Percentiles rank a stretch among this genome's conserved stretches.
Evolutionary conservation across 1,140 invertebrate species (phyloP).

Genomic region (Atta colombica): DNA sequence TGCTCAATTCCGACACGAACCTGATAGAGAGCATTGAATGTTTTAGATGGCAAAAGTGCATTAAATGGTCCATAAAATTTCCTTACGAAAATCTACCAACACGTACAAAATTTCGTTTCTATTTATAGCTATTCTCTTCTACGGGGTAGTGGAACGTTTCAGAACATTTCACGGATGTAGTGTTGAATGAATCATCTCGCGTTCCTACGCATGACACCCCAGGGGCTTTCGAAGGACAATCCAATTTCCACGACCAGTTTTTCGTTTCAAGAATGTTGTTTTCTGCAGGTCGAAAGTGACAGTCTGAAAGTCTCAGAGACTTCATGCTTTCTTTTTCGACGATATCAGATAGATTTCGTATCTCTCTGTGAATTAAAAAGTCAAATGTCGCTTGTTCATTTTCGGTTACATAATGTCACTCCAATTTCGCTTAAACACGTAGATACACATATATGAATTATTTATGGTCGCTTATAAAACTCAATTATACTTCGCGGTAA

Average conservation of each 20-base stretch:
- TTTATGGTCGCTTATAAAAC: constrained; percentile 24
- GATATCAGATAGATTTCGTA: constrained; percentile 20
- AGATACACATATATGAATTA: neutral
- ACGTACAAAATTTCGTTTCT: constrained; percentile 49
- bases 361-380: neutral
- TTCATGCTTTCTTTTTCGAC: constrained; percentile 17
- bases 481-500: constrained; percentile 1
- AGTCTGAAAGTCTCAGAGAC: constrained; percentile 51
- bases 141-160: constrained; percentile 36
- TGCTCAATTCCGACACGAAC: constrained; percentile 35
- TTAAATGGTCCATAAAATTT: constrained; percentile 42
- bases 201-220: constrained; percentile 67
- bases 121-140: constrained; percentile 38
- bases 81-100: constrained; percentile 25
- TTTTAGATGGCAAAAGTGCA: constrained; percentile 23
- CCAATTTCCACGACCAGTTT: constrained; percentile 71
- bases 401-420: neutral
- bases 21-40: constrained; percentile 25
- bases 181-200: constrained; percentile 69
- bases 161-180: constrained; percentile 63
- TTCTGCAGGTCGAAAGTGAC: constrained; percentile 59
- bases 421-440: constrained; percentile 21
- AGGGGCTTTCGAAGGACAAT: constrained; percentile 72
- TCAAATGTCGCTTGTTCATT: neutral
- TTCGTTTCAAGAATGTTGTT: constrained; percentile 67